Evolutionary conservation across 2,113 vertebrate genomes (phyloP).

Genomic region (Dissostichus mawsoni): DNA sequence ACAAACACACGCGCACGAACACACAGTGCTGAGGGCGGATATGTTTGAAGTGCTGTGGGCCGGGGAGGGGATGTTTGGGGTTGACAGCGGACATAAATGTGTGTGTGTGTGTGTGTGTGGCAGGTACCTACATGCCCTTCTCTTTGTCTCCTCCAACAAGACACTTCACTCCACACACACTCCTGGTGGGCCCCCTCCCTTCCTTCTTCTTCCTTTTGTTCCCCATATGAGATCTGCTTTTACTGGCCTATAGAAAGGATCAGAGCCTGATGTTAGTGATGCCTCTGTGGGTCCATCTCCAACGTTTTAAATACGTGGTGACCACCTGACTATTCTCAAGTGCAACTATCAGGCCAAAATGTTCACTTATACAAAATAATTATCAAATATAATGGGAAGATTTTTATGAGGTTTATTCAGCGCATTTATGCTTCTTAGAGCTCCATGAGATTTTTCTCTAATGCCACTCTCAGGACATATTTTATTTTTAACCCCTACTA

Average conservation of each 20-base stretch:
- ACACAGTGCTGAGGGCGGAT: conserved; percentile 35
- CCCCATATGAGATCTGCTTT: not conserved
- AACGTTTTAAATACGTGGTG: too few relatives aligned
- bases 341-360: not conserved
- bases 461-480: too few relatives aligned
- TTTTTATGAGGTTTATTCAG: not conserved
- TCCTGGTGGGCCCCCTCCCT: conserved; percentile 25
- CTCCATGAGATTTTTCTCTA: too few relatives aligned
- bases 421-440: too few relatives aligned
- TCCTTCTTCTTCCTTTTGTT: not conserved
- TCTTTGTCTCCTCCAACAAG: conserved; percentile 54
- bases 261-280: not conserved
- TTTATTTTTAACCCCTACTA: too few relatives aligned
- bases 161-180: conserved; percentile 43
- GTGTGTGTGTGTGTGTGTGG: conserved; percentile 24
- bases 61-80: conserved; percentile 60
- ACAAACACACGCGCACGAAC: conserved; percentile 29
- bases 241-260: not conserved
- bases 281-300: not conserved
- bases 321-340: not conserved
- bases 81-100: conserved; percentile 24
- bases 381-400: not conserved
- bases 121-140: conserved; percentile 61
- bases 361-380: not conserved
- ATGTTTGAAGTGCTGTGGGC: conserved; percentile 55